Percentiles rank a stretch among this genome's conserved stretches.
phyloP scores from a whole-genome alignment of 1,140 invertebrate genomes.

The Rhopalosiphum padi region DNA sequence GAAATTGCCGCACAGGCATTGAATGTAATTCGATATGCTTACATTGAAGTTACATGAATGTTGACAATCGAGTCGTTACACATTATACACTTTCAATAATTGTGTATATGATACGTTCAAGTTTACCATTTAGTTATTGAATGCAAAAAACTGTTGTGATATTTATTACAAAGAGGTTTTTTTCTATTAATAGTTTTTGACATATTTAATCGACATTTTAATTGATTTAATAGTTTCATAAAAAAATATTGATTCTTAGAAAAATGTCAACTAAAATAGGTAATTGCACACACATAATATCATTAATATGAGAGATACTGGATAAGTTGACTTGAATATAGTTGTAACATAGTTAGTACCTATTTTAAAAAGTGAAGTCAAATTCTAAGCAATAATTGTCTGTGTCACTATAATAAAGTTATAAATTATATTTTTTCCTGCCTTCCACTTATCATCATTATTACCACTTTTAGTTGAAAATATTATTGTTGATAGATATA shows the following conservation, averaged over 20 bases:
- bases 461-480: not conserved
- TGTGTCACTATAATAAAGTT: too few species aligned
- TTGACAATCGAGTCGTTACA: not conserved
- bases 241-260: not conserved
- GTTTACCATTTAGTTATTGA: not conserved
- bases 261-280: not conserved
- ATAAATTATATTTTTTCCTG: too few species aligned
- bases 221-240: not conserved
- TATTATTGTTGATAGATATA: not conserved
- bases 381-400: too few species aligned
- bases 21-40: conserved; percentile 16
- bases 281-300: not conserved
- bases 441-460: too few species aligned
- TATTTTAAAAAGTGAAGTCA: too few species aligned
- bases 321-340: not conserved
- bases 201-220: not conserved
- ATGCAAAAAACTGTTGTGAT: not conserved
- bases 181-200: not conserved
- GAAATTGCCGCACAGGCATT: conserved; percentile 4
- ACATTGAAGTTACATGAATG: not conserved
- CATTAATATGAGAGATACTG: not conserved
- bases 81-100: not conserved
- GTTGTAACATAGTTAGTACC: not conserved
- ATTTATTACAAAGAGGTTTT: not conserved
- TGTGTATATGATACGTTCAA: not conserved